phyloP scores from a whole-genome alignment of 2,113 vertebrate species.

The Strix uralensis region DNA sequence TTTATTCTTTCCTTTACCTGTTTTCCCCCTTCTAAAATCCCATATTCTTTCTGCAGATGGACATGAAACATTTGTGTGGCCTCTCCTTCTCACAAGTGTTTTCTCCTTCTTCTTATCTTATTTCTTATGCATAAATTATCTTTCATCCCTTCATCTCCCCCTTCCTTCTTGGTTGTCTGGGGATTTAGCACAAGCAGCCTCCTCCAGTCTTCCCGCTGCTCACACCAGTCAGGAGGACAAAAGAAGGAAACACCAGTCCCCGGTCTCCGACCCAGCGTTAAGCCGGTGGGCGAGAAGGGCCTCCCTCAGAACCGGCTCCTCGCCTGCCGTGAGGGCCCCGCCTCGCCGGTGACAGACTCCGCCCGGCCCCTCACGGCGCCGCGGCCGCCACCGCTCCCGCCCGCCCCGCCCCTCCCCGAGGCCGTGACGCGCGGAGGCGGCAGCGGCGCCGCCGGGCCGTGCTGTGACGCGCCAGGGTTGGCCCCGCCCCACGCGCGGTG shows the following conservation, averaged over 20 bases:
- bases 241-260: accelerated
- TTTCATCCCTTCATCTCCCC: not conserved
- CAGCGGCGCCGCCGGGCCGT: too few relatives aligned
- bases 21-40: not conserved
- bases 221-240: not conserved
- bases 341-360: accelerated
- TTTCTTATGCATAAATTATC: not conserved
- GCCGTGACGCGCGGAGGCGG: too few relatives aligned
- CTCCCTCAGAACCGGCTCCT: not conserved
- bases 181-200: not conserved
- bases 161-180: not conserved
- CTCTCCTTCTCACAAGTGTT: not conserved
- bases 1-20: not conserved
- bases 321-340: too few relatives aligned
- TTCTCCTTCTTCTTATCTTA: not conserved
- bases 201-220: not conserved
- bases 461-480: accelerated
- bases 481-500: not conserved
- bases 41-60: not conserved
- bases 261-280: accelerated
- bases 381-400: too few relatives aligned
- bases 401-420: too few relatives aligned
- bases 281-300: not conserved
- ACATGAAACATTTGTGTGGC: not conserved
- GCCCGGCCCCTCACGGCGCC: too few relatives aligned